Evolutionary conservation across 2,888 invertebrate genomes (phyloP), one percentile per base, ranked within the genome.

Genomic region (Liposcelis brunnea): DNA sequence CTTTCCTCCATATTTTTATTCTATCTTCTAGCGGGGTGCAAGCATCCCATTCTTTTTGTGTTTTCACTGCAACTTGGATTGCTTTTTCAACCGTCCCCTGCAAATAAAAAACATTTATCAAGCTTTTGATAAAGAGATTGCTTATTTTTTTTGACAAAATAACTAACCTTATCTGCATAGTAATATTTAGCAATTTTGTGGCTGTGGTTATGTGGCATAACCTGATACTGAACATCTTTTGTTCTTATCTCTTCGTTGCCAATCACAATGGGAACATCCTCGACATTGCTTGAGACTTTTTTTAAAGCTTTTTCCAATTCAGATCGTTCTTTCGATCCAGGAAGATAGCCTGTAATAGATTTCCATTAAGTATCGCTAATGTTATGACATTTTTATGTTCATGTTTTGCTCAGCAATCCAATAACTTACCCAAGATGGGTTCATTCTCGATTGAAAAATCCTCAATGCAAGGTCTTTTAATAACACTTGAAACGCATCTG

Each of bases 181-280:
- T 90, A 89, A 64, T 80, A 98, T 61, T 87, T 81, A 16, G 97
- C 94, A 46, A 98, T 66, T 58, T 82, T 82, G 52, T 77, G 77
- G 52, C 75, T 64, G 62, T 97, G 95, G 60, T 94, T 77, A 60
- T 91, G 94, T 2, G 95, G 95, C 71, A 71, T 70, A 51, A 76
- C 78, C 74, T 97, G 95, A 59, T 80, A 78, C 54, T 72, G 71
- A 44, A 79, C 76, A 56, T 77, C 71, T 48, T 80, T 73, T 1
- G 85, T 84, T 54, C 72, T 74, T 54, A 82, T 77, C 59, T 80
- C 80, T 62, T 95, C 74, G 53, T 82, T 81, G n/a, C 94, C 97
- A 60, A 98, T 89, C n/a, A 95, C 77, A 59, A 98, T 82, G 7
- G 98, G 97, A 49, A 97, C 76, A 52, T 97, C 94, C 58, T 82